Evolutionary conservation across 2,113 vertebrate genomes (phyloP), one percentile per base, ranked within the genome.

Genomic region (Ivindomyrus marchei): DNA sequence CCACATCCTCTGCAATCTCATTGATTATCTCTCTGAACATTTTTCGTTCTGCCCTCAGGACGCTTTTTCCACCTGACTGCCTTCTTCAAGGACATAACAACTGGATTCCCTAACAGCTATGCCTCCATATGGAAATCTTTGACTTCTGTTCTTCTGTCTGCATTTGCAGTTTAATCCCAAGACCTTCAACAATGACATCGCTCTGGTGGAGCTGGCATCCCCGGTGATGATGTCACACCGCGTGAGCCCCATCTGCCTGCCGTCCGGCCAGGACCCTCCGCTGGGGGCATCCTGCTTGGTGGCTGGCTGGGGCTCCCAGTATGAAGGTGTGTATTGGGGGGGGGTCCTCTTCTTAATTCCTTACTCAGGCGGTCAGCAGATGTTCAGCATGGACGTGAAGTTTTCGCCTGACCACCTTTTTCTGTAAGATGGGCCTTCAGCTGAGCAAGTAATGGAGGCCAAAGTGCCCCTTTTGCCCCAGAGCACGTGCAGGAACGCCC

Each of bases 111-210:
- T 45, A 58, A 31, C 45, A 84, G 19, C 74, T 39, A 9, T 13
- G 1, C 31, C 3, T 45, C 39, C 27, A 15, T 11, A 89, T 15
- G 9, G 19, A 62, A 36, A 85, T 45, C 83, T 5, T 86, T 80
- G 74, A 47, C 10, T 17, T 88, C 24, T 91, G 42, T 89, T 52
- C 6, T 85, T 3, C 46, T 80, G 4, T 45, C 66, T 45, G n/a
- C 90, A 70, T 27, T 93, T 93, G 31, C 92, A 99, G 98, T 98
- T 99, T 93, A 97, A 98, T 92, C 96, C 97, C 91, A 97, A 97
- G 95, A 99, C 98, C 0, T 99, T 98, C 90, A 97, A 98, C 4
- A 97, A 97, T 0, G 98, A 99, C 85, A 95, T 99, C 89, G 98
- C 98, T 0, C 93, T 99, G 92, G 96, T 99, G 93, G 97, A 99